phyloP scores from a whole-genome alignment of 1,140 invertebrate species.

The Rhagoletis zephyria region DNA sequence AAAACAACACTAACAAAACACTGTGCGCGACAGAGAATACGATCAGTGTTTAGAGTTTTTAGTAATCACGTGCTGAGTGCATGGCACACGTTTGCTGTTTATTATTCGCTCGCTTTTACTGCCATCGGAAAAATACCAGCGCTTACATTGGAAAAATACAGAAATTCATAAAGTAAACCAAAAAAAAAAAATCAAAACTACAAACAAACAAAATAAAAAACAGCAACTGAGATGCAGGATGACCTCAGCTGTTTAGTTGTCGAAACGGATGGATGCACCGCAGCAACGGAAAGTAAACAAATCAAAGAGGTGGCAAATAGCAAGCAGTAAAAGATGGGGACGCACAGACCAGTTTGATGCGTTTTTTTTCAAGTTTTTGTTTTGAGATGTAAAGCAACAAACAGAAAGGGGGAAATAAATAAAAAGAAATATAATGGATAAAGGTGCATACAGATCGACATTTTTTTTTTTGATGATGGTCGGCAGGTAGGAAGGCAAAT shows the following conservation, averaged over 20 bases:
- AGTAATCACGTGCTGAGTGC: constrained; percentile 44
- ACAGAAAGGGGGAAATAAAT: not conserved
- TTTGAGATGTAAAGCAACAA: not conserved
- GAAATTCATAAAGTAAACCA: too few species aligned
- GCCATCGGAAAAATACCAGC: constrained; percentile 9
- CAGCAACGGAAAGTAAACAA: not conserved
- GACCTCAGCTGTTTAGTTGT: not conserved
- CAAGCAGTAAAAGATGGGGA: not conserved
- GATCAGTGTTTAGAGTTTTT: not conserved
- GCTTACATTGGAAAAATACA: too few species aligned
- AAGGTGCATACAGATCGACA: too few species aligned
- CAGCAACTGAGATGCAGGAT: constrained; percentile 12
- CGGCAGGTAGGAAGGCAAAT: too few species aligned
- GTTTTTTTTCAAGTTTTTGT: too few species aligned
- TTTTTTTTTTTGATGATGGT: too few species aligned
- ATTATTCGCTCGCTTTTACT: not conserved
- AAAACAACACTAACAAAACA: constrained; percentile 6
- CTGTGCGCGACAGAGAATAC: not conserved
- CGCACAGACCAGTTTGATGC: not conserved
- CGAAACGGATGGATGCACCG: not conserved
- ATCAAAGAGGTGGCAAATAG: not conserved
- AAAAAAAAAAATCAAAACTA: too few species aligned
- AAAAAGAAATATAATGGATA: too few species aligned
- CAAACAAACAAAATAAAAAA: too few species aligned
- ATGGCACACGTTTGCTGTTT: constrained; percentile 43